Conservation (phyloP, 2,888 invertebrate species). For the Pyrrhia umbra region DNA sequence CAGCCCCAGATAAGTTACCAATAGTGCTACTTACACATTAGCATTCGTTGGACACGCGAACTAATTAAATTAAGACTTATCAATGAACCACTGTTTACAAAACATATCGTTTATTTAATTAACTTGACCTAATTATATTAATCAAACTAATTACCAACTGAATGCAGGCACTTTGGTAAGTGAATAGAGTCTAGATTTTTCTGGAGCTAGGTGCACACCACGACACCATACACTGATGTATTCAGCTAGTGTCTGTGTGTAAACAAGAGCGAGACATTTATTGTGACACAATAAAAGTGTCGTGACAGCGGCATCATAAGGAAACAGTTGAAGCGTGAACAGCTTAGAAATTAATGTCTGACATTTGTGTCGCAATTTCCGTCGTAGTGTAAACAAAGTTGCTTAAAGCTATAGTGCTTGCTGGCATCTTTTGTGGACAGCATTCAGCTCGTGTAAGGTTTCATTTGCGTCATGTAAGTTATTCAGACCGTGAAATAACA, state of each 20-base stretch:
- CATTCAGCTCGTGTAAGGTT: conserved; percentile 64
- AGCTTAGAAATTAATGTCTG: too few relatives aligned
- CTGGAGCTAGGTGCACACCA: too few relatives aligned
- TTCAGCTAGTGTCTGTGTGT: too few relatives aligned
- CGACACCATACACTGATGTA: too few relatives aligned
- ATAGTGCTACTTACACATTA: not conserved
- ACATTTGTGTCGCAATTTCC: too few relatives aligned
- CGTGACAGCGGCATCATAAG: too few relatives aligned
- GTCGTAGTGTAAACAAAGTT: too few relatives aligned
- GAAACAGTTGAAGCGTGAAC: too few relatives aligned
- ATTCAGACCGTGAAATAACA: conserved; percentile 68
- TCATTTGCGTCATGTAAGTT: conserved; percentile 62
- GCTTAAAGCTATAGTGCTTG: not conserved
- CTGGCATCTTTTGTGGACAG: conserved; percentile 45
- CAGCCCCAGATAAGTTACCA: too few relatives aligned
- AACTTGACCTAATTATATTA: conserved; percentile 23
- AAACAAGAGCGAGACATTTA: too few relatives aligned
- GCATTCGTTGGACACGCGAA: not conserved
- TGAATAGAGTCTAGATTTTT: conserved; percentile 2
- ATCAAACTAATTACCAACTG: conserved; percentile 23
- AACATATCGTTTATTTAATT: conserved; percentile 36
- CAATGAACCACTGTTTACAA: conserved; percentile 32
- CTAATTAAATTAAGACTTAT: conserved; percentile 27
- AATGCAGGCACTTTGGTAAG: not conserved
- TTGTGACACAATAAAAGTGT: too few relatives aligned